Evolutionary conservation across 30 jellyfish, hydroid and myxozoan species (phyloP).

Genomic region (Morbakka virulenta): DNA sequence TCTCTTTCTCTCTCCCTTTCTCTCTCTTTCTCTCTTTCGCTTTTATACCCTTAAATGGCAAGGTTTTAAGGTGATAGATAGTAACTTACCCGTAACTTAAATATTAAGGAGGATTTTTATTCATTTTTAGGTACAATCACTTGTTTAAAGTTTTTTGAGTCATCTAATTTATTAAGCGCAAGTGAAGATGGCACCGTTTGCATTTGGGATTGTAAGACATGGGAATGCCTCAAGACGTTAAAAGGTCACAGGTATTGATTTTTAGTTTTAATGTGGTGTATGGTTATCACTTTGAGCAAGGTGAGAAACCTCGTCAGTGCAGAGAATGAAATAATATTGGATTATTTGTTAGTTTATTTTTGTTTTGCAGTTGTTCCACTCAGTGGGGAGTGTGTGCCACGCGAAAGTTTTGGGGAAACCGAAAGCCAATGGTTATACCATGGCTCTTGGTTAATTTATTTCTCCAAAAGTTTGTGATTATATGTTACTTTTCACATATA

Average conservation of each 20-base stretch:
- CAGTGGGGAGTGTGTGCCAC: neutral
- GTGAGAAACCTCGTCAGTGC: neutral
- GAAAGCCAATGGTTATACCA: neutral
- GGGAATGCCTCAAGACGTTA: slow-evolving; percentile 82
- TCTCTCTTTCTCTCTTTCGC: neutral
- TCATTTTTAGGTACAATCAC: slow-evolving; percentile 54
- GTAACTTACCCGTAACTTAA: no score
- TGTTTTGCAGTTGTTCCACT: no score
- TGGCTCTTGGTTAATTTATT: no score
- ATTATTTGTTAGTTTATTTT: no score
- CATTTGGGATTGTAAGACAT: slow-evolving; percentile 78
- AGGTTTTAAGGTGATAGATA: no score
- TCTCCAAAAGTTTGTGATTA: no score
- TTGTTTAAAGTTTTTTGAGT: slow-evolving; percentile 52
- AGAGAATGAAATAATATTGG: no score
- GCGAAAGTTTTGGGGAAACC: neutral
- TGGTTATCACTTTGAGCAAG: neutral
- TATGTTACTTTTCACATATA: no score
- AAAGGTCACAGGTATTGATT: slow-evolving; percentile 84
- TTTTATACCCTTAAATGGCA: no score
- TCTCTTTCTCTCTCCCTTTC: no score
- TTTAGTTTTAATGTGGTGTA: neutral
- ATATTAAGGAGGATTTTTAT: no score
- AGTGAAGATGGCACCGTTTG: slow-evolving; percentile 89
- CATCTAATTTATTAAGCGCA: slow-evolving; percentile 69